Conservation (phyloP, 2,888 invertebrate genomes). For the Hypercompe scribonia region DNA sequence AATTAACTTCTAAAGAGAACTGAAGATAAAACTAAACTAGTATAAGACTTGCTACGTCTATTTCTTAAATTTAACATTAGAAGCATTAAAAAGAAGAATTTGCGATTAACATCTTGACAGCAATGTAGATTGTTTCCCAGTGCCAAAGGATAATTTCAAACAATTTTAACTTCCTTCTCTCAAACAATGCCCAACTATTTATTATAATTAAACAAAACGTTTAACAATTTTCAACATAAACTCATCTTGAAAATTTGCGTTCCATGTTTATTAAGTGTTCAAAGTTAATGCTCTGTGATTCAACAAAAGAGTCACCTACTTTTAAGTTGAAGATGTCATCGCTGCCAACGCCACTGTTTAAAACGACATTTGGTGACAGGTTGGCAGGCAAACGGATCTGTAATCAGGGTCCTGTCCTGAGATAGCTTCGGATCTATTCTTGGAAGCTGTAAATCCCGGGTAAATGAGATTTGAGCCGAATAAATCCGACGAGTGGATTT, state of each 20-base stretch:
- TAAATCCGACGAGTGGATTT: slow-evolving; percentile 24
- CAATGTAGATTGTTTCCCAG: background rate
- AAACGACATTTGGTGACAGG: slow-evolving; percentile 37
- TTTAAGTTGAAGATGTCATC: slow-evolving; percentile 29
- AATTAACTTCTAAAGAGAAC: background rate
- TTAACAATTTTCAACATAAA: slow-evolving; percentile 13
- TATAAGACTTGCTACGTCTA: background rate
- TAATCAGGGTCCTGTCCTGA: slow-evolving; percentile 45
- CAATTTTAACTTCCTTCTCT: background rate
- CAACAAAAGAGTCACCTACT: slow-evolving; percentile 3
- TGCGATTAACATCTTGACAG: background rate
- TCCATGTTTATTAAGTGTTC: slow-evolving; percentile 2
- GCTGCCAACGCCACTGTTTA: slow-evolving; percentile 28
- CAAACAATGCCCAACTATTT: background rate
- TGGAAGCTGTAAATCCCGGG: slow-evolving; percentile 37
- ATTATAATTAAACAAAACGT: slow-evolving; percentile 11
- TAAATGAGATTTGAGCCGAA: slow-evolving; percentile 35
- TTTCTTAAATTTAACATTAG: background rate
- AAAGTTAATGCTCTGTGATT: slow-evolving; percentile 9
- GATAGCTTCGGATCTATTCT: slow-evolving; percentile 44
- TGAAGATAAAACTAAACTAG: background rate
- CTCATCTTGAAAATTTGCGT: background rate
- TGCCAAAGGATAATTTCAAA: background rate
- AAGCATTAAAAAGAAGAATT: background rate
- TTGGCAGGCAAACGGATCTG: slow-evolving; percentile 22